A percentile compares a stretch with the other conserved stretches of the same genome.
Conservation (phyloP, 2,888 invertebrate species). For the Tetranychus piercei region DNA sequence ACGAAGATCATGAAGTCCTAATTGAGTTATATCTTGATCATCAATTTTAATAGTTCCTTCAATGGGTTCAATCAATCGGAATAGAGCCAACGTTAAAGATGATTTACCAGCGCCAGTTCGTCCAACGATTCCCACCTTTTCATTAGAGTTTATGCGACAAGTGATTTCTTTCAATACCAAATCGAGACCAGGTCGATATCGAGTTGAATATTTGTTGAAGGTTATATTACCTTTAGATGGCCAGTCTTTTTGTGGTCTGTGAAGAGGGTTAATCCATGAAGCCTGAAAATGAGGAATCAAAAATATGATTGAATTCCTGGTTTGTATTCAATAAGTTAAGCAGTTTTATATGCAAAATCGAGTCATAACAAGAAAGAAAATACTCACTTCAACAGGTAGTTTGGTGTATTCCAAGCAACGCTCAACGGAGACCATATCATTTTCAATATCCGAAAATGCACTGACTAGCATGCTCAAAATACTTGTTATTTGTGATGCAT, state of each 20-base stretch:
- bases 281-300: too few species aligned
- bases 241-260: slow-evolving; percentile 49
- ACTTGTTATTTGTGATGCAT: slow-evolving; percentile 31
- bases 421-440: slow-evolving; percentile 22
- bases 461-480: slow-evolving; percentile 19
- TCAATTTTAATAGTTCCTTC: slow-evolving; percentile 35
- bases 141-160: slow-evolving; percentile 57
- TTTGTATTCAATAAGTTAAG: too few species aligned
- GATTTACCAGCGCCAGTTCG: slow-evolving; percentile 35
- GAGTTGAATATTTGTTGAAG: slow-evolving; percentile 60
- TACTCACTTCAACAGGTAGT: slow-evolving; percentile 23
- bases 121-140: slow-evolving; percentile 44
- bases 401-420: slow-evolving; percentile 22
- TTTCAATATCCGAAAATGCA: slow-evolving; percentile 19
- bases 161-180: slow-evolving; percentile 61
- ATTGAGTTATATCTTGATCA: slow-evolving; percentile 32
- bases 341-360: too few species aligned
- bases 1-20: slow-evolving; percentile 44
- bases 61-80: slow-evolving; percentile 34
- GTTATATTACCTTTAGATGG: slow-evolving; percentile 58
- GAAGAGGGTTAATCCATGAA: slow-evolving; percentile 30
- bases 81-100: slow-evolving; percentile 35
- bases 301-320: too few species aligned
- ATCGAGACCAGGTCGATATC: slow-evolving; percentile 68
- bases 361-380: too few species aligned